Evolutionary conservation across 2,888 invertebrate genomes (phyloP), one percentile per base, ranked within the genome.

Genomic region (Cetonia aurata): DNA sequence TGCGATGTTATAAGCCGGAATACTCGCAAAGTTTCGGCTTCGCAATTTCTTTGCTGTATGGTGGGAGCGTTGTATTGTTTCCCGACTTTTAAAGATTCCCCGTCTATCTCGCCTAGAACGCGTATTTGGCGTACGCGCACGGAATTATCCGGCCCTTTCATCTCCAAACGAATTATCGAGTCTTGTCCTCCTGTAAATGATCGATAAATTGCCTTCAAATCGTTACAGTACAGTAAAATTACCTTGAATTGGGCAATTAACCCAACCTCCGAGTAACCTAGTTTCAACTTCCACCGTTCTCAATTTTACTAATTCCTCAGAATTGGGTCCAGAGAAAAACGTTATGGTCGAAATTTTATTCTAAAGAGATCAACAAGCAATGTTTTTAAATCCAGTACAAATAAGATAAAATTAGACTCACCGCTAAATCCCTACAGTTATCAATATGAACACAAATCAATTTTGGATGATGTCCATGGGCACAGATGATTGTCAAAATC

Each of bases 91-190:
- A 87, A 76, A 0, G 86, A 84, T 78, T 88, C 89, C 4, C 88
- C 89, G 69, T 88, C 88, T 13, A 90, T 86, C 71, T 90, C 87
- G 0, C 93, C 93, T 10, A 93, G 83, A 6, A 93, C 82, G 72
- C 89, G 84, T 70, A 96, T 90, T 84, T 98, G 98, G 0, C 98
- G 90, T 25, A 98, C 91, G 25, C 98, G 89, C 69, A 98, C 88
- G 0, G 95, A 93, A 80, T 95, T 92, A 84, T 97, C 97, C 0
- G 96, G 94, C 0, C 98, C 98, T 81, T 96, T 95, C 67, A 98
- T 84, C 83, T 97, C 96, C 69, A 98, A 86, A 3, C 94, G 90
- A 50, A 97, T 87, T 1, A 90, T 82, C 81, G 88, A 74, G 80
- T 89, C 55, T 37, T 57, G 31, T n/a, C 33, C 31, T 55, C 55